Evolutionary conservation across 2,888 invertebrate species (phyloP).

Genomic region (Lasioglossum marginatum): DNA sequence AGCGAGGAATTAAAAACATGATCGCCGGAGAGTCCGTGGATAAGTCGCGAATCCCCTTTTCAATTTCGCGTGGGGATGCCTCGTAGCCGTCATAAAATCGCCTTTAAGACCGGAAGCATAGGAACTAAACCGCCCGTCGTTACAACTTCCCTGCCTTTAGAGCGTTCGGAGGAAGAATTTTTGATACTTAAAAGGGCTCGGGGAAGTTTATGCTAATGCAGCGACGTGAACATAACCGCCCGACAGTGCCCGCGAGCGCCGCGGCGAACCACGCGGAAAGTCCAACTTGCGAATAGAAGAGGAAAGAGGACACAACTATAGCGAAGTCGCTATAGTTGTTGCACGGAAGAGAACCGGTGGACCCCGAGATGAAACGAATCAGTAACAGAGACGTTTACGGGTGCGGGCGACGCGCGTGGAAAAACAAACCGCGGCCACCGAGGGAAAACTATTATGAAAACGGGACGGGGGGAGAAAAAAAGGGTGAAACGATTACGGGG

Average conservation of each 20-base stretch:
- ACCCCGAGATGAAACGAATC: slow-evolving; percentile 47
- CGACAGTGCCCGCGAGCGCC: background rate
- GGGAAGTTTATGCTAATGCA: slow-evolving; percentile 53
- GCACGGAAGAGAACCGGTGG: background rate
- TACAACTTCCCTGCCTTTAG: background rate
- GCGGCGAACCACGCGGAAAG: background rate
- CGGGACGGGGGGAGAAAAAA: background rate
- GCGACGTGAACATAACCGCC: slow-evolving; percentile 28
- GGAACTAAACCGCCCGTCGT: slow-evolving; percentile 5
- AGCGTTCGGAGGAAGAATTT: slow-evolving; percentile 36
- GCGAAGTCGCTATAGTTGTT: background rate
- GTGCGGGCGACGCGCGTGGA: background rate
- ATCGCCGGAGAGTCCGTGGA: background rate
- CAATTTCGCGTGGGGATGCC: background rate
- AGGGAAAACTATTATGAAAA: slow-evolving; percentile 31
- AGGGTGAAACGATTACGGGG: slow-evolving; percentile 51
- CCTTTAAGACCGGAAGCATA: background rate
- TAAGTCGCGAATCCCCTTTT: slow-evolving; percentile 1
- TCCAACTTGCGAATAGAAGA: background rate
- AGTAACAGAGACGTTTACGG: slow-evolving; percentile 31
- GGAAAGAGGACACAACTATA: background rate
- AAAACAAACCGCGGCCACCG: slow-evolving; percentile 34
- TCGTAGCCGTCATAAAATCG: background rate
- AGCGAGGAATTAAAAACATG: background rate
- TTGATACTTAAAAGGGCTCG: slow-evolving; percentile 40